These are phyloP conservation scores for Lepilemur septentrionalis DNA, from an alignment of 2,797 vertebrate species.

Conservation along the genomic window DNA sequence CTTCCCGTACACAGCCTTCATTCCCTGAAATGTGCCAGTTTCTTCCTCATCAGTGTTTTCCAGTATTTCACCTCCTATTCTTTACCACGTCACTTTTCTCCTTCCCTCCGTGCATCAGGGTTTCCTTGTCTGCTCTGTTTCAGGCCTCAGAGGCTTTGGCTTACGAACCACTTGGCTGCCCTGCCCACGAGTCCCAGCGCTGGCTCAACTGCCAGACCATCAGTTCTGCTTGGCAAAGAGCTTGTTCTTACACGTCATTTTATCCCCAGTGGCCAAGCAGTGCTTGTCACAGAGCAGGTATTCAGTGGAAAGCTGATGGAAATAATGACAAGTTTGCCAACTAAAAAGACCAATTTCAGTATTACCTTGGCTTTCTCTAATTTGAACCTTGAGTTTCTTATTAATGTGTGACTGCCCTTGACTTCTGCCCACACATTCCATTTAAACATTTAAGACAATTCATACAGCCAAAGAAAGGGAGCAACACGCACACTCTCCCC, in stretches of 20 bases:
- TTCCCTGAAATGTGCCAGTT: too few relatives aligned
- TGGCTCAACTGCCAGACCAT: neutral
- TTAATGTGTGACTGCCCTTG: conserved; percentile 6
- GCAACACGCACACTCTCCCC: neutral
- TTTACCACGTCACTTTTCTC: neutral
- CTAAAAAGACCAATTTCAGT: neutral
- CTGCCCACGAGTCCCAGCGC: neutral
- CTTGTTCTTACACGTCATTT: conserved; percentile 27
- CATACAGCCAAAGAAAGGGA: neutral
- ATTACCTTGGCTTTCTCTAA: conserved; percentile 41
- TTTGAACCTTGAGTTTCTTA: conserved; percentile 23
- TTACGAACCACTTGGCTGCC: neutral
- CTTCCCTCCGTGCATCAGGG: neutral
- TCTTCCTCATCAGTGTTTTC: neutral
- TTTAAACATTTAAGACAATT: conserved; percentile 37
- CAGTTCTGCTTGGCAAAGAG: neutral
- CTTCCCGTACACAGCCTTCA: neutral
- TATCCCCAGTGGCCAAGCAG: neutral
- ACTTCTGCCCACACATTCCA: conserved; percentile 16
- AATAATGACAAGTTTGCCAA: conserved; percentile 44
- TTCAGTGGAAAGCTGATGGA: neutral
- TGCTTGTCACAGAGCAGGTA: neutral
- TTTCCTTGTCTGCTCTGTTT: neutral
- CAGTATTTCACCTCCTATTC: neutral
- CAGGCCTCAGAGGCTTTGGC: neutral